Conservation (phyloP, 2,797 vertebrate species). For the Poeciliopsis gracilis region DNA sequence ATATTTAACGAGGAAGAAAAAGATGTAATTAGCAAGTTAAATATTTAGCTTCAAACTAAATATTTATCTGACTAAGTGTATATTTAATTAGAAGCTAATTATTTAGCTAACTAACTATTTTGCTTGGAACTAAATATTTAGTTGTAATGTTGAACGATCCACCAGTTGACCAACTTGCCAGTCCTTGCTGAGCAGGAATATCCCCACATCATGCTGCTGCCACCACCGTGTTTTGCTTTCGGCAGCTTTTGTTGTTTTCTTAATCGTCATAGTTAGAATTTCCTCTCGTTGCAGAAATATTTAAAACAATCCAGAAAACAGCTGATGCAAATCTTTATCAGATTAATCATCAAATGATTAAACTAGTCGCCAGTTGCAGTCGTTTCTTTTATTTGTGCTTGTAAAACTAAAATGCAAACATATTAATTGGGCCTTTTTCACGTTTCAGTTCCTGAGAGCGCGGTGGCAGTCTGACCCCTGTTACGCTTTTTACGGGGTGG, state of each 20-base stretch:
- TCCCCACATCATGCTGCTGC: background rate
- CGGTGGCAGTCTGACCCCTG: conserved; percentile 79
- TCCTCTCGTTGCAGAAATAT: background rate
- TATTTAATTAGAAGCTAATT: background rate
- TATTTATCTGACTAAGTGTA: no score
- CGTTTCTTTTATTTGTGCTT: background rate
- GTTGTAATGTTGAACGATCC: background rate
- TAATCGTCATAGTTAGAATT: background rate
- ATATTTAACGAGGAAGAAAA: no score
- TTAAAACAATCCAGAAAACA: no score
- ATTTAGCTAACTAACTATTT: background rate
- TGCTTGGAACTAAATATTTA: background rate
- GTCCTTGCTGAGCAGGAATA: background rate
- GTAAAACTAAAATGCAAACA: background rate
- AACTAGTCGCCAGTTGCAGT: no score
- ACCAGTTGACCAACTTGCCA: background rate
- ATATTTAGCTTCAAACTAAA: background rate
- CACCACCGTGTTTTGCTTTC: background rate
- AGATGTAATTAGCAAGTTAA: background rate
- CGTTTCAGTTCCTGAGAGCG: conserved; percentile 70
- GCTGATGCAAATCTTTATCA: no score
- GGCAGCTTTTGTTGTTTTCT: background rate
- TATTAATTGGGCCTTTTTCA: background rate
- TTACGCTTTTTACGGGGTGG: conserved; percentile 80
- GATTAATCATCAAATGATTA: no score